Percentiles rank a stretch among this genome's conserved stretches.
Conservation (phyloP, 1,140 invertebrate genomes). For the Aphelenchoides fujianensis region DNA sequence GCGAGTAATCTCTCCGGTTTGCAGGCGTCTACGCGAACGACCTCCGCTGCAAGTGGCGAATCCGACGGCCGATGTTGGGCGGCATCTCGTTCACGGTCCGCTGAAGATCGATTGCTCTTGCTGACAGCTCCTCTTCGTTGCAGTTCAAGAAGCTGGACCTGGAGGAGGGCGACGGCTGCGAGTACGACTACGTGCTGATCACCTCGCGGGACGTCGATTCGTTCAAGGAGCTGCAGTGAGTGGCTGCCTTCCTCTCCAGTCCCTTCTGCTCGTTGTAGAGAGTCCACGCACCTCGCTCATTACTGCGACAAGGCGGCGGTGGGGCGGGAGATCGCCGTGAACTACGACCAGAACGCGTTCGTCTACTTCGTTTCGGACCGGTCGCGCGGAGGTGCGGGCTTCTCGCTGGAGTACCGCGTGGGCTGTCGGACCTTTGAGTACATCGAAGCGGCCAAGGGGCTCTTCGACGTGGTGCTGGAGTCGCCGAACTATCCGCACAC, state of each 20-base stretch:
- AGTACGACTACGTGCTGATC: slow-evolving; percentile 52
- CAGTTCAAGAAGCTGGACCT: slow-evolving; percentile 48
- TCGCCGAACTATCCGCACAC: slow-evolving; percentile 46
- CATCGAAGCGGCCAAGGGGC: slow-evolving; percentile 29
- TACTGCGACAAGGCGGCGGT: slow-evolving; percentile 37
- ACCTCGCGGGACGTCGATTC: slow-evolving; percentile 21
- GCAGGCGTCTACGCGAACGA: slow-evolving; percentile 40
- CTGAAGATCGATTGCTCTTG: too few species aligned
- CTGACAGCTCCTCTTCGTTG: too few species aligned
- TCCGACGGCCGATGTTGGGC: slow-evolving; percentile 40
- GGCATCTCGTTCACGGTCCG: slow-evolving; percentile 35
- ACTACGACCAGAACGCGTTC: slow-evolving; percentile 39
- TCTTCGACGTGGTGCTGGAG: slow-evolving; percentile 39
- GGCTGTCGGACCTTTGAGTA: slow-evolving; percentile 53
- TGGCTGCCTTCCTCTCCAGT: slow-evolving; percentile 1
- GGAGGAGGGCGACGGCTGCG: slow-evolving; percentile 43
- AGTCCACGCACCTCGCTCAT: slow-evolving; percentile 22
- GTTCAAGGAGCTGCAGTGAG: slow-evolving; percentile 16
- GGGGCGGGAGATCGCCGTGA: slow-evolving; percentile 25
- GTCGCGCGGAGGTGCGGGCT: slow-evolving; percentile 43
- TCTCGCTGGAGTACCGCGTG: slow-evolving; percentile 46
- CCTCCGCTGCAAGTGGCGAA: slow-evolving; percentile 48
- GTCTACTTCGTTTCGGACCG: slow-evolving; percentile 54
- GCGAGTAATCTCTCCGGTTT: too few species aligned
- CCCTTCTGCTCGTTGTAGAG: slow-evolving; percentile 14